A percentile compares a stretch with the other conserved stretches of the same genome.
Conservation (phyloP, 2,888 invertebrate species). For the Apomyelois bistriatella region DNA sequence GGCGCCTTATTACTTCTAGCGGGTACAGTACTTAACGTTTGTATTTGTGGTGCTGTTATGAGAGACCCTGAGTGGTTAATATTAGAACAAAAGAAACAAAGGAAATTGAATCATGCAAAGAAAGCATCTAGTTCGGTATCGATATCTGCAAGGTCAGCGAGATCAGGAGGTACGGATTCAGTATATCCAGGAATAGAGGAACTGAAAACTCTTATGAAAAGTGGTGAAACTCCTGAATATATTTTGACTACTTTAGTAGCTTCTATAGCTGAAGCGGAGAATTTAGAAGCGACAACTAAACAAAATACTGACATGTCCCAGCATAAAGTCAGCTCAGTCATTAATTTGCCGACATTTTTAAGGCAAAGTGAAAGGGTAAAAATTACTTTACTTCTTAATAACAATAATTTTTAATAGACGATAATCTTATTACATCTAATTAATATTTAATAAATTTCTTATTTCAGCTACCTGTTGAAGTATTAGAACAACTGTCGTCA, state of each 20-base stretch:
- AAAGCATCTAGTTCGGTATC: constrained; percentile 76
- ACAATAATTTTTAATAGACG: no score
- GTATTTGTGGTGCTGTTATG: constrained; percentile 92
- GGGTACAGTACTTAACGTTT: constrained; percentile 91
- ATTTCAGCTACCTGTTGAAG: constrained; percentile 84
- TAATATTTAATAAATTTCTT: constrained; percentile 20
- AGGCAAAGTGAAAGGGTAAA: constrained; percentile 85
- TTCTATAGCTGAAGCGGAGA: constrained; percentile 76
- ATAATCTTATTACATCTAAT: not conserved
- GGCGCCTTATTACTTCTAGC: constrained; percentile 88
- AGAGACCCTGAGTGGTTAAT: constrained; percentile 92
- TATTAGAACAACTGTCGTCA: constrained; percentile 81
- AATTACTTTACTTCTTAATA: constrained; percentile 7
- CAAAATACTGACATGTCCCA: constrained; percentile 66
- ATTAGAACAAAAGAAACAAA: constrained; percentile 81
- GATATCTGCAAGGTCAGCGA: constrained; percentile 71
- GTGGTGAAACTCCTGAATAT: constrained; percentile 84
- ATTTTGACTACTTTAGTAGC: constrained; percentile 82
- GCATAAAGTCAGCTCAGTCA: constrained; percentile 82
- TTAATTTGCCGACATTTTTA: constrained; percentile 89
- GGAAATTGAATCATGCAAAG: constrained; percentile 71
- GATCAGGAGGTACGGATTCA: constrained; percentile 75
- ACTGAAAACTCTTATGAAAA: constrained; percentile 84
- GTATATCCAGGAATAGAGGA: constrained; percentile 83
- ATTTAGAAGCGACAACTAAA: constrained; percentile 65